Percentiles rank a stretch among this genome's conserved stretches.
These are phyloP conservation scores for Gambusia yucatana DNA, from an alignment of 2,797 vertebrate species.

Conservation along the genomic window DNA sequence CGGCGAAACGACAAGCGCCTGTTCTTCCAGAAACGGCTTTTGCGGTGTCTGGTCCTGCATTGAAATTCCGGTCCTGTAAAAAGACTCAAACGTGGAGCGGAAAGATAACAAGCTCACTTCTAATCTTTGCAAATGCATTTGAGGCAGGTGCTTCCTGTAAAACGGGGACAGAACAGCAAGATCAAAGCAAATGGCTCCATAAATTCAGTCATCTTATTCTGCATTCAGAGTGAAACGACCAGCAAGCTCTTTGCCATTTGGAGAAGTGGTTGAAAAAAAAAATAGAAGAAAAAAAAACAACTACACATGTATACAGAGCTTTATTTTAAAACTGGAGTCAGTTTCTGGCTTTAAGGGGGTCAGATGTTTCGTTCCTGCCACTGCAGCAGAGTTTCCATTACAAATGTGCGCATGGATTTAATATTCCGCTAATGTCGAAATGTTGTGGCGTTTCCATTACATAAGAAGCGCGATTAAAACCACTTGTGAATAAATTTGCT, in stretches of 20 bases:
- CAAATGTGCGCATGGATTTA: too few relatives aligned
- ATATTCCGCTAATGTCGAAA: too few relatives aligned
- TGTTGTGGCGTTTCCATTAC: too few relatives aligned
- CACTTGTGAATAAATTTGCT: too few relatives aligned
- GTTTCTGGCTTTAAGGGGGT: conserved; percentile 12
- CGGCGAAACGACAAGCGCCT: conserved; percentile 61
- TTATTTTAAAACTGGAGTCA: conserved; percentile 21
- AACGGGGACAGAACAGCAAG: conserved; percentile 58
- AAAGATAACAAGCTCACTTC: conserved; percentile 74
- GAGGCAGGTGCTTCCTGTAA: conserved; percentile 70
- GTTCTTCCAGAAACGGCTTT: conserved; percentile 60
- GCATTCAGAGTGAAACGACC: conserved; percentile 43
- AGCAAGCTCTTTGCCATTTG: conserved; percentile 48
- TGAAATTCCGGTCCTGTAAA: conserved; percentile 73
- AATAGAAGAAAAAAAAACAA: conserved; percentile 18
- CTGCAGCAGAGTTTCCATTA: too few relatives aligned
- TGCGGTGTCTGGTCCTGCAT: conserved; percentile 68
- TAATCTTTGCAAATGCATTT: conserved; percentile 74
- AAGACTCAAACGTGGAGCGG: conserved; percentile 68
- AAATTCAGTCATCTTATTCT: conserved; percentile 51
- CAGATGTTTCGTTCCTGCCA: conserved; percentile 18
- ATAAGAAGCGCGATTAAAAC: too few relatives aligned
- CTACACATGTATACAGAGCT: conserved; percentile 33
- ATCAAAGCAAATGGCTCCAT: conserved; percentile 64
- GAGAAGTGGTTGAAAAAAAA: not conserved